A percentile compares a stretch with the other conserved stretches of the same genome.
Conservation (phyloP, 2,113 vertebrate species). For the Phyllostomus discolor region DNA sequence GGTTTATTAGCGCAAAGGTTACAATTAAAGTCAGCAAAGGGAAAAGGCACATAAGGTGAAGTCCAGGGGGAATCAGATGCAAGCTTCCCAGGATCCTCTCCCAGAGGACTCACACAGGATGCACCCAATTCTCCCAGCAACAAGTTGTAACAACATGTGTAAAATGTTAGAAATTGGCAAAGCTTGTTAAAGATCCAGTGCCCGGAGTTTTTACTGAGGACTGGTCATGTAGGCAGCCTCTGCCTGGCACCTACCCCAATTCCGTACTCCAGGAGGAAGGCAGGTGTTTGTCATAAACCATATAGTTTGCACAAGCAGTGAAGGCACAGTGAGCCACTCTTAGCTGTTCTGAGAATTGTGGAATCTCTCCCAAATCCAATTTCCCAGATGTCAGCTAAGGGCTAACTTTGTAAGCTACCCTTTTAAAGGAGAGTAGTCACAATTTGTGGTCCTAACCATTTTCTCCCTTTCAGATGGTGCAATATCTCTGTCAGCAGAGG, state of each 20-base stretch:
- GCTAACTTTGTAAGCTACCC: not conserved
- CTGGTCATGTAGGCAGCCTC: not conserved
- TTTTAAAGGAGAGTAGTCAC: not conserved
- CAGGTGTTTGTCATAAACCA: not conserved
- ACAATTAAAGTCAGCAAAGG: constrained; percentile 15
- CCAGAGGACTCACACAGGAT: not conserved
- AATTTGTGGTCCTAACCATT: not conserved
- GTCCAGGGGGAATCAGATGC: not conserved
- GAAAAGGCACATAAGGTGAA: not conserved
- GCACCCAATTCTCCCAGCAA: not conserved
- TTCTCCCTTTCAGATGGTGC: not conserved
- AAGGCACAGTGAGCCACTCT: not conserved
- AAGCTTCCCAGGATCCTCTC: not conserved
- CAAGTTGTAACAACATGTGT: not conserved
- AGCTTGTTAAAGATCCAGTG: not conserved
- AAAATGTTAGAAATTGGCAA: not conserved
- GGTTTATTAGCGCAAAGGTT: constrained; percentile 7
- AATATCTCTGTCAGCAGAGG: not conserved
- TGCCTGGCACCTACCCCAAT: not conserved
- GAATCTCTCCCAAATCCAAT: not conserved
- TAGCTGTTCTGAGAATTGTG: not conserved
- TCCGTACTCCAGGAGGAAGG: not conserved
- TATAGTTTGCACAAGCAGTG: not conserved
- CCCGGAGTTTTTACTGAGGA: not conserved
- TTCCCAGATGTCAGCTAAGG: not conserved